These are phyloP conservation scores for Tachycineta bicolor DNA, from an alignment of 2,113 vertebrate species.

Conservation along the genomic window DNA sequence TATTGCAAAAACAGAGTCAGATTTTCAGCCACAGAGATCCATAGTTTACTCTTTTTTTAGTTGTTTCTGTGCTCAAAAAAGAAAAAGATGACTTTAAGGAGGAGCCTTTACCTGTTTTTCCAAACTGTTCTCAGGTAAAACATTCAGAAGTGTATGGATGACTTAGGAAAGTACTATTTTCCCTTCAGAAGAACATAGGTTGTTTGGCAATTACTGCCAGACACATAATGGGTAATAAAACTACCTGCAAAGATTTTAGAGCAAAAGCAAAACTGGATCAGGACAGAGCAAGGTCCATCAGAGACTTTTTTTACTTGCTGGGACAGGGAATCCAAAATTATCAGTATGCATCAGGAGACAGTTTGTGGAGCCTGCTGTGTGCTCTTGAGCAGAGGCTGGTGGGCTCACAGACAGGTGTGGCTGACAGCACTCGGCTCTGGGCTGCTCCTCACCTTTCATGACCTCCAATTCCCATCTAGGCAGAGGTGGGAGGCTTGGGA, in stretches of 20 bases:
- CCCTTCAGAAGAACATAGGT: neutral
- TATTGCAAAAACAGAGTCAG: neutral
- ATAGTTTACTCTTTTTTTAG: neutral
- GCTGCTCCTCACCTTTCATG: neutral
- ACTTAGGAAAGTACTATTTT: neutral
- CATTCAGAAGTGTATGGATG: neutral
- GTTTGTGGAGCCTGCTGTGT: neutral
- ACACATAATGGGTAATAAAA: neutral
- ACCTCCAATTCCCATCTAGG: neutral
- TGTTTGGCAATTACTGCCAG: neutral
- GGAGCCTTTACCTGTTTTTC: neutral
- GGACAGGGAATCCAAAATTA: neutral
- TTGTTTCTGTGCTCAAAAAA: neutral
- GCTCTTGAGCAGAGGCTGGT: neutral
- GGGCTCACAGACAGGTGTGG: neutral
- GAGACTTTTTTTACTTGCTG: neutral
- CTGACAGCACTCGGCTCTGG: neutral
- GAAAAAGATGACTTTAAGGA: neutral
- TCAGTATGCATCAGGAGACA: neutral
- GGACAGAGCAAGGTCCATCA: rapidly evolving
- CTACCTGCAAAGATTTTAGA: neutral
- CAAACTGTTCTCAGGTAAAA: neutral
- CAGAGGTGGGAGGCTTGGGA: neutral
- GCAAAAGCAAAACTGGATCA: neutral
- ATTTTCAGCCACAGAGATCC: neutral